Base-by-base conservation (phyloP, 2,113 vertebrate species). In the Oceanodroma tethys region DNA sequence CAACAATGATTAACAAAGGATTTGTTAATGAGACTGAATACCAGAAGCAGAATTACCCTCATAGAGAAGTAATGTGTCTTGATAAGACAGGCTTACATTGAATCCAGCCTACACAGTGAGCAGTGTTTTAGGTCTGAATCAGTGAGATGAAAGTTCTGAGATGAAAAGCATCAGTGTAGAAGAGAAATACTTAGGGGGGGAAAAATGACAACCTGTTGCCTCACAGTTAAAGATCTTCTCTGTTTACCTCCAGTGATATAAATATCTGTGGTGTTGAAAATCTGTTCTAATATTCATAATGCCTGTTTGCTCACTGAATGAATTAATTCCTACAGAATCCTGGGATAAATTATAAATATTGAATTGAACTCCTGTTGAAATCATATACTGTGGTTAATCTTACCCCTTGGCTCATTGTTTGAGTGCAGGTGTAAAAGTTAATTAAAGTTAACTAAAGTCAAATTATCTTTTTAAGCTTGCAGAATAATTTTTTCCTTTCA, bases 61-160 rank as follows among this genome's bases (percentile, higher is more conserved):
- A 7, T 11, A 4, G 27, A 62, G 23, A 25, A 52, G 45, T 16
- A 7, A 36, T 8, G 20, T 55, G 26, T 47, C 29, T 19, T n/a
- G 16, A 1, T 12, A 3, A 52, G 40, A 40, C 2, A 26, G 45
- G 15, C 10, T 87, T 45, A 3, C 2, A 0, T 1, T 9, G 52
- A 34, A 30, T 25, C 16, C 42, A 70, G 12, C 59, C 32, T 68
- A 26, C 34, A 23, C 19, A 26, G 14, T 0, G 4, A 74, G 38
- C 30, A 7, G 11, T 4, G 68, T 1, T 34, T 50, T 21, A 27
- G 7, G 30, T 66, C 13, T 60, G 62, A 14, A 11, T 38, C 34
- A 10, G 27, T 2, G 25, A 38, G 53, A 58, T 9, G 13, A 10
- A 73, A 60, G 36, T 15, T 60, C 11, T 25, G 48, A 73, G 63